Evolutionary conservation across 2,888 invertebrate genomes (phyloP).

Genomic region (Drosophila meridionalis): DNA sequence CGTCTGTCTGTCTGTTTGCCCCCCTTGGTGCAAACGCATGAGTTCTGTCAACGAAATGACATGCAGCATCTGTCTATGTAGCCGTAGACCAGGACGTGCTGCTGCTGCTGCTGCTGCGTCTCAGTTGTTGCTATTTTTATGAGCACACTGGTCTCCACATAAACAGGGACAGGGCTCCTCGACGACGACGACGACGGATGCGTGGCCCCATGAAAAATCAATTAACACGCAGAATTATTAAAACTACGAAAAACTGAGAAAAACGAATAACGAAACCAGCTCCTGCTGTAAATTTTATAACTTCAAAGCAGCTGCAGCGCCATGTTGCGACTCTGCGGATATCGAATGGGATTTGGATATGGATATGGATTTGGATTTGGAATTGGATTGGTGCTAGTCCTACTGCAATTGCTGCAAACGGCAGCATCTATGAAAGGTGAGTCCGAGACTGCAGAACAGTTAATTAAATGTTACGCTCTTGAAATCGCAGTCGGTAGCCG

Average conservation of each 20-base stretch:
- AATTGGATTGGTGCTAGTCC: conserved; percentile 52
- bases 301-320: conserved; percentile 72
- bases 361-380: conserved; percentile 46
- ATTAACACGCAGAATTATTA: conserved; percentile 81
- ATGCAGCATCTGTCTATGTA: conserved; percentile 78
- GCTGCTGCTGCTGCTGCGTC: conserved; percentile 53
- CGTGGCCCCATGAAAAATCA: conserved; percentile 81
- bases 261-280: conserved; percentile 39
- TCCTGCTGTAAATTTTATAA: conserved; percentile 37
- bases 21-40: conserved; percentile 60
- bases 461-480: conserved; percentile 72
- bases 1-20: conserved; percentile 18
- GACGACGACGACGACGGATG: conserved; percentile 73
- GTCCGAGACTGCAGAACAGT: conserved; percentile 50
- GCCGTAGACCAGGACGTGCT: conserved; percentile 73
- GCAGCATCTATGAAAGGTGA: conserved; percentile 77
- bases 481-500: conserved; percentile 57
- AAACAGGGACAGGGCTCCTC: conserved; percentile 25
- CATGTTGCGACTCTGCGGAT: conserved; percentile 72
- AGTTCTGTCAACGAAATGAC: conserved; percentile 79
- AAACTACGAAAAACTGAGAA: conserved; percentile 61
- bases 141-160: conserved; percentile 46
- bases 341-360: conserved; percentile 49
- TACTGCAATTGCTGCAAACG: conserved; percentile 66
- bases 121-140: conserved; percentile 76